Evolutionary conservation across 2,113 vertebrate genomes (phyloP), one percentile per base, ranked within the genome.

Genomic region (Camelus bactrianus): DNA sequence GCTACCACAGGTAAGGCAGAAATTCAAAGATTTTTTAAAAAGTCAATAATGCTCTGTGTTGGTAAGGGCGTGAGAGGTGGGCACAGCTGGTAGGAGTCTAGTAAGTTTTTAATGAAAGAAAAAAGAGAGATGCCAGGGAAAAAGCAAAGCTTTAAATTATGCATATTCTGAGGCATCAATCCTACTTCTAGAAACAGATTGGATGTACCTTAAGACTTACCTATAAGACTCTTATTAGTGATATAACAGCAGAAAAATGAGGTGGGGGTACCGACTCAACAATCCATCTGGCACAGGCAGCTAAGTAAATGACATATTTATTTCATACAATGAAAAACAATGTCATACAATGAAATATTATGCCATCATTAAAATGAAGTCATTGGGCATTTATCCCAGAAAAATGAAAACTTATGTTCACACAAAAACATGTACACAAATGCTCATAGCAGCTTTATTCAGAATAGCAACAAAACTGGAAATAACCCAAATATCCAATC

Each of bases 361-460:
- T 52, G 52, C 11, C 46, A 86, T 86, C 73, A 67, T 82, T 92
- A 80, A 95, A 94, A 95, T 52, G 8, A 85, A 79, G 58, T 70
- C 65, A 58, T 4, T 75, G 76, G 79, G 60, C 88, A 92, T 89
- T 93, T 84, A 89, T 75, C 73, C 72, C 75, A 80, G 52, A 81
- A n/a, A 89, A 93, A 91, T 76, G n/a, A 76, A 93, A 90, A 89
- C 42, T 84, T 86, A 64, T 2, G 12, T 91, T 96, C 32, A 89
- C 16, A 76, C 16, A 89, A 80, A 92, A 91, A 42, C 10, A 28
- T 52, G 24, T 46, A 65, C 10, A 82, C 8, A n/a, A 54, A 80
- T 64, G 58, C 91, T 87, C 30, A 89, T 1, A 42, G 42, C 67
- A 81, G 35, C 52, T 85, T 85, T 88, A 88, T 88, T 93, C 72